A percentile compares a stretch with the other conserved stretches of the same genome.
Conservation (phyloP, 92 coral and sea anemone genomes). For the Epizoanthus scotinus region DNA sequence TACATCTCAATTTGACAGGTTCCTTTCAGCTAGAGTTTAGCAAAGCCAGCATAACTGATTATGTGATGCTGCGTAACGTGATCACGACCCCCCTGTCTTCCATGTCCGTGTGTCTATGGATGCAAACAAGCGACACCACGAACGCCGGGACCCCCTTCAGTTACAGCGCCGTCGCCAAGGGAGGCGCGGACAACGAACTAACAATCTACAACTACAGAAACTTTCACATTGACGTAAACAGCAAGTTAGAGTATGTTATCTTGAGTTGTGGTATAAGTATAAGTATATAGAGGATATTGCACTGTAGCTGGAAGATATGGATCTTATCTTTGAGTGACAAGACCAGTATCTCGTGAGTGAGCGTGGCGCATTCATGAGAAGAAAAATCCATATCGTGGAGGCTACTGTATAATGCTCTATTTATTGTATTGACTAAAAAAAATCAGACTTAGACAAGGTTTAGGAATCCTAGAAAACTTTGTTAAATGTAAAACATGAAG, state of each 20-base stretch:
- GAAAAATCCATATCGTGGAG: no score
- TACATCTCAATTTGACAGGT: not conserved
- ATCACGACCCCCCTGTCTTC: conserved; percentile 29
- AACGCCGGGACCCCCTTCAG: conserved; percentile 27
- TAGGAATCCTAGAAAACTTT: no score
- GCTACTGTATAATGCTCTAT: no score
- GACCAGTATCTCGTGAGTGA: no score
- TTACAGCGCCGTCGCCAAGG: conserved; percentile 15
- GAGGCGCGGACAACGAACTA: conserved; percentile 17
- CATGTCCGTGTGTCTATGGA: conserved; percentile 51
- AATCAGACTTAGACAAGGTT: no score
- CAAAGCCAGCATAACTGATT: not conserved
- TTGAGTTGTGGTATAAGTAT: not conserved
- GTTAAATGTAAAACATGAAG: no score
- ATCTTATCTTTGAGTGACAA: no score
- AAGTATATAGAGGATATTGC: no score
- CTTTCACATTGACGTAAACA: not conserved
- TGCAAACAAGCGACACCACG: conserved; percentile 37
- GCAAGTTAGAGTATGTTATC: not conserved
- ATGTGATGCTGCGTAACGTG: conserved; percentile 34
- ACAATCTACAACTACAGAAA: conserved; percentile 12
- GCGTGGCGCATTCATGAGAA: no score
- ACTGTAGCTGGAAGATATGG: no score
- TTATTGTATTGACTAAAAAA: no score
- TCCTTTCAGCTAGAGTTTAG: conserved; percentile 30